Percentiles rank a stretch among this genome's conserved stretches.
phyloP scores from a whole-genome alignment of 2,113 vertebrate species.

The Empidonax alnorum region DNA sequence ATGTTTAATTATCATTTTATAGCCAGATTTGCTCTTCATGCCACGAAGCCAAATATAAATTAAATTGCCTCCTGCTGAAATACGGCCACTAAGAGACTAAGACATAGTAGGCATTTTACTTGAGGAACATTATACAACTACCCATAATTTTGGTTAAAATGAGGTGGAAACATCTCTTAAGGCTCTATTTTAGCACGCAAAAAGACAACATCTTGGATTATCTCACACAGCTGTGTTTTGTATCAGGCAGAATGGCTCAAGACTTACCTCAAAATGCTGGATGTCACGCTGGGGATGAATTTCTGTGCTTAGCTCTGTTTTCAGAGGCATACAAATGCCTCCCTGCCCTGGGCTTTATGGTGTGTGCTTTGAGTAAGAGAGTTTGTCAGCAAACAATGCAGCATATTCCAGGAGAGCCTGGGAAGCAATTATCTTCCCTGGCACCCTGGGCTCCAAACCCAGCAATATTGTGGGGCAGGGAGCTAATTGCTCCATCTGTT shows the following conservation, averaged over 20 bases:
- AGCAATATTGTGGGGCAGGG: neutral
- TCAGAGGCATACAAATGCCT: neutral
- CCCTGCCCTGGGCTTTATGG: slow-evolving; percentile 1
- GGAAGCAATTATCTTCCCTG: slow-evolving; percentile 15
- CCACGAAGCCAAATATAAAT: neutral
- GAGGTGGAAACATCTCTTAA: neutral
- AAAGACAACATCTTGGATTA: neutral
- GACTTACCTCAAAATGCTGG: neutral
- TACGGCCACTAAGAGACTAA: neutral
- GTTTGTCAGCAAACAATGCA: slow-evolving; percentile 38
- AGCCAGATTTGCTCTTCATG: neutral
- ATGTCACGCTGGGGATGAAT: neutral
- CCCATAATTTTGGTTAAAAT: neutral
- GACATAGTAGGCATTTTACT: neutral
- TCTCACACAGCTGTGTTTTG: neutral
- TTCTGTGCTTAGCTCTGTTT: neutral
- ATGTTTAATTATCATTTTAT: neutral
- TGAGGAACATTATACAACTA: neutral
- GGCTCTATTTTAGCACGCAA: neutral
- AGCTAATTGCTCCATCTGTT: slow-evolving; percentile 51
- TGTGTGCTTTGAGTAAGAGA: neutral
- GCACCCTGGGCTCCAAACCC: neutral
- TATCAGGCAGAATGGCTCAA: neutral
- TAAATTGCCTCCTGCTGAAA: neutral
- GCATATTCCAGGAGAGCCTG: neutral